Conservation (phyloP, 1,140 invertebrate genomes). For the Drosophila tristis region DNA sequence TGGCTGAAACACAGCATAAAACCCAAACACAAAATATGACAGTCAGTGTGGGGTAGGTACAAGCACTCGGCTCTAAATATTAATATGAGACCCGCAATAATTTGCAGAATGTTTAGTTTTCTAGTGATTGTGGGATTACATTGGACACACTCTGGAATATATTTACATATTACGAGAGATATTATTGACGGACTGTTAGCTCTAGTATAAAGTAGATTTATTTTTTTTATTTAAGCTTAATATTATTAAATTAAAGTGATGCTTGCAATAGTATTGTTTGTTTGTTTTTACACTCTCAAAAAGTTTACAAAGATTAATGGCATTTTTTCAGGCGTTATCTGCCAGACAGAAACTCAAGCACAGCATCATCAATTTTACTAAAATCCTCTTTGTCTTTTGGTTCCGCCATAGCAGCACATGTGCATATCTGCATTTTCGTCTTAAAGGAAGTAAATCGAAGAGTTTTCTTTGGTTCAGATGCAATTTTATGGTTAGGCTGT, state of each 20-base stretch:
- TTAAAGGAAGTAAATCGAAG: background rate
- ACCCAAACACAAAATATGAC: too few species aligned
- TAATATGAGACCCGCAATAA: background rate
- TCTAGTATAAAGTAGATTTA: background rate
- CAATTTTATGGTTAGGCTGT: too few species aligned
- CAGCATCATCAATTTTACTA: constrained; percentile 51
- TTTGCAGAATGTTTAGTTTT: background rate
- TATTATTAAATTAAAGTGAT: background rate
- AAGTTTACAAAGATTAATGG: constrained; percentile 48
- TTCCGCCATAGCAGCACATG: background rate
- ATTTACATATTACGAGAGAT: too few species aligned
- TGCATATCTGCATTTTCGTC: constrained; percentile 4
- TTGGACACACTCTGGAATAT: too few species aligned
- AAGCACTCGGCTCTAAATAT: background rate
- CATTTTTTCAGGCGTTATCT: constrained; percentile 33
- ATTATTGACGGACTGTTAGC: too few species aligned
- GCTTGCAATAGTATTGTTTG: constrained; percentile 2
- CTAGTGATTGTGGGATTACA: too few species aligned
- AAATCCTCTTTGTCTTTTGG: constrained; percentile 35
- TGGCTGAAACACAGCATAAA: constrained; percentile 4
- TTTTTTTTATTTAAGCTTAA: background rate
- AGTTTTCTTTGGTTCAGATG: background rate
- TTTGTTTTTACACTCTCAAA: too few species aligned
- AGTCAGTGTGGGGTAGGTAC: too few species aligned
- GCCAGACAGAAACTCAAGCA: constrained; percentile 10